Base-by-base conservation (phyloP, 1,140 invertebrate species). In the Drosophila repletoides region DNA sequence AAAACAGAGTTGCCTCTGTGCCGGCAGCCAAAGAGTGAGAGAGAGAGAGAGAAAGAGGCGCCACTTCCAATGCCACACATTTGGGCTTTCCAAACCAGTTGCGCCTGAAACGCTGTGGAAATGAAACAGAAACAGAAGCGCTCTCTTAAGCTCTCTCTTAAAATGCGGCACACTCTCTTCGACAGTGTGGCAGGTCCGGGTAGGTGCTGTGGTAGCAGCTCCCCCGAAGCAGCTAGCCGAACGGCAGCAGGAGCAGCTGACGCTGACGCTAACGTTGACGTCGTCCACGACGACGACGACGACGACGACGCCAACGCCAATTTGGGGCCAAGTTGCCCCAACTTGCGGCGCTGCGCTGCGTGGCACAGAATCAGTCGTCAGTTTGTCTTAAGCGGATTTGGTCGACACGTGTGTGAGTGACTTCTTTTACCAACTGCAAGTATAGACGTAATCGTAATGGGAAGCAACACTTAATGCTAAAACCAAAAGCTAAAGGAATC, bases 301-400 rank as follows among this genome's bases (percentile, higher is more conserved):
- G 36, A 14, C 40, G 63, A n/a, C 43, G 55, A 66, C 34, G 56
- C 46, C 77, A 67, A 59, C 51, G 72, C 49, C 51, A 69, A 72
- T 64, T 87, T 86, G 80, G 81, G 61, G 45, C 51, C 36, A 52
- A 65, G 67, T 66, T 59, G 67, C 41, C 66, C 70, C 79, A 81
- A 83, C 63, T 81, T 77, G 73, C 67, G 56, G 46, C 58, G 52
- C 17, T 49, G 61, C 63, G 53, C 34, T 48, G 68, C 63, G 63
- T 67, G 63, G 53, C 63, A 72, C 72, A 86, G 81, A 86, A 80
- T 87, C 80, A 86, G 80, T 86, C 80, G 80, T 86, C 80, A 86
- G 80, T 86, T 72, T 86, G 80, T 86, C 80, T 84, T 86, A 86
- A 86, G 80, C 80, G 80, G 75, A 86, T 86, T 86, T 86, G 76